These are phyloP conservation scores for Channa striata DNA, from an alignment of 2,797 vertebrate genomes.

Conservation along the genomic window DNA sequence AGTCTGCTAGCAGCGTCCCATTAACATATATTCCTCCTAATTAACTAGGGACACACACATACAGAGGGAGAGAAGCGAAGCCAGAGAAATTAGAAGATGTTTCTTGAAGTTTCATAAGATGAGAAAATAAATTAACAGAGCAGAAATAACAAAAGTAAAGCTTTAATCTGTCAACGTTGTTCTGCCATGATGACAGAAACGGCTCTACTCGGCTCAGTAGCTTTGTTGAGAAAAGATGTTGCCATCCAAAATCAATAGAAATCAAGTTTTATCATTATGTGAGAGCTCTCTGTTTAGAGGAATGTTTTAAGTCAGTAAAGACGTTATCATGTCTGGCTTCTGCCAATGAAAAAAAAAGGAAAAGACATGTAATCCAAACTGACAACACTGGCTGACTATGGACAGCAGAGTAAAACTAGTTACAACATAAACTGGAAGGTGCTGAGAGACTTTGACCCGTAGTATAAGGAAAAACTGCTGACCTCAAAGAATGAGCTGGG, in stretches of 20 bases:
- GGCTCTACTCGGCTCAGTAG: slow-evolving; percentile 7
- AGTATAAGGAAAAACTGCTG: too few relatives aligned
- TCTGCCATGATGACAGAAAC: slow-evolving; percentile 9
- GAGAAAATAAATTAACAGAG: slow-evolving; percentile 60
- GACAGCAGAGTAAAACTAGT: too few relatives aligned
- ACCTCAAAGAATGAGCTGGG: too few relatives aligned
- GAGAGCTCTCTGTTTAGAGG: not conserved
- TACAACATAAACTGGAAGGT: too few relatives aligned
- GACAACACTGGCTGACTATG: too few relatives aligned
- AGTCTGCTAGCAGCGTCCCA: slow-evolving; percentile 78
- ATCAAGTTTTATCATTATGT: slow-evolving; percentile 4
- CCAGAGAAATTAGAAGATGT: slow-evolving; percentile 46
- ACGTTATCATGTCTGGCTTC: too few relatives aligned
- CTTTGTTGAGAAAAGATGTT: slow-evolving; percentile 10
- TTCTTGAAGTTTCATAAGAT: slow-evolving; percentile 57
- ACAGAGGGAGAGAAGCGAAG: slow-evolving; percentile 32
- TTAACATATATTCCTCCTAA: slow-evolving; percentile 82
- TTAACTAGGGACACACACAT: slow-evolving; percentile 67
- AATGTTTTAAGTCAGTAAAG: not conserved
- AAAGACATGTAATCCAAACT: too few relatives aligned
- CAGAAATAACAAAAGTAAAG: slow-evolving; percentile 41
- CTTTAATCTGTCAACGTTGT: slow-evolving; percentile 39
- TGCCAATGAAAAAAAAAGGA: too few relatives aligned
- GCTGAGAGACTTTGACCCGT: too few relatives aligned
- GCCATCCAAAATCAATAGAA: slow-evolving; percentile 22